Conservation (phyloP, 2,888 invertebrate genomes). For the Nineta flava region DNA sequence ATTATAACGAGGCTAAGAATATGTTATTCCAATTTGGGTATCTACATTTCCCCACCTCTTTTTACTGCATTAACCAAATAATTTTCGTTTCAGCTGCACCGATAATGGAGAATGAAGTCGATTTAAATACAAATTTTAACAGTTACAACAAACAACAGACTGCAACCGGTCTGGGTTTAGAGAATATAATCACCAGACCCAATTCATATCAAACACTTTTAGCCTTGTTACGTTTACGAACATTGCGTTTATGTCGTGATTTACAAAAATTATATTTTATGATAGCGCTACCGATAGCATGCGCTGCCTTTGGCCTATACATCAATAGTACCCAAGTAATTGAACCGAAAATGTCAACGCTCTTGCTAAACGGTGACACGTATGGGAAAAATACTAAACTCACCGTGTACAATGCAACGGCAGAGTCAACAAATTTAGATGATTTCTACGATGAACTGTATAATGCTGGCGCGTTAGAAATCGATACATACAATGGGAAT, state of each 20-base stretch:
- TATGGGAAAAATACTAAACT: constrained; percentile 42
- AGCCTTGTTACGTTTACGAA: constrained; percentile 49
- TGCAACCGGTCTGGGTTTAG: constrained; percentile 40
- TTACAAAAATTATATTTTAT: constrained; percentile 59
- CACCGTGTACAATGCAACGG: constrained; percentile 41
- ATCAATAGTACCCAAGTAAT: constrained; percentile 41
- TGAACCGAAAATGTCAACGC: constrained; percentile 43
- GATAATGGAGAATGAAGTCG: constrained; percentile 6
- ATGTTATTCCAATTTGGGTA: no score
- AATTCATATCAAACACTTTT: constrained; percentile 44
- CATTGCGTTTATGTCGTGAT: constrained; percentile 48
- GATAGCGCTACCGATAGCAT: constrained; percentile 51
- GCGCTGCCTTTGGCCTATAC: constrained; percentile 52
- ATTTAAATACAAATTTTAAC: neutral
- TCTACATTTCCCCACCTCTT: no score
- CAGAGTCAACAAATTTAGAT: constrained; percentile 23
- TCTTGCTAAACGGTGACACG: constrained; percentile 42
- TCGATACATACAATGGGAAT: constrained; percentile 45
- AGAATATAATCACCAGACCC: constrained; percentile 45
- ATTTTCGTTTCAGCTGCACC: constrained; percentile 8
- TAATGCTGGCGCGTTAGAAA: constrained; percentile 22
- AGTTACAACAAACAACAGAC: constrained; percentile 29
- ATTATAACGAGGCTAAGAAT: no score
- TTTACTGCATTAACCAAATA: no score
- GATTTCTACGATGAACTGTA: constrained; percentile 22